Conservation (phyloP, 2,888 invertebrate species). For the Hartigia nigra region DNA sequence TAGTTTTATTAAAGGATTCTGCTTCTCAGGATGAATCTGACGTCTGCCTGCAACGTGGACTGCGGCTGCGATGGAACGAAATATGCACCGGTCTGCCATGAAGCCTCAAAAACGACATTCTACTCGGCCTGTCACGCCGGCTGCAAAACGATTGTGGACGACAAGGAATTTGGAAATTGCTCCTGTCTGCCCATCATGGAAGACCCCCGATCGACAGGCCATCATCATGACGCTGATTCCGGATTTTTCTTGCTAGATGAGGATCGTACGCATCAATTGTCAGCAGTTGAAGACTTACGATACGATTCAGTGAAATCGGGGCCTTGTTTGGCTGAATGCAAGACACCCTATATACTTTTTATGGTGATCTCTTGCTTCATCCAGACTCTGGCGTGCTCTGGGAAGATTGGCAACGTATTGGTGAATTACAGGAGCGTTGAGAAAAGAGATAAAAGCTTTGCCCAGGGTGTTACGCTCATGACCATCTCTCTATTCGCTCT, state of each 20-base stretch:
- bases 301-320: slow-evolving; percentile 53
- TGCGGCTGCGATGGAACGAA: slow-evolving; percentile 72
- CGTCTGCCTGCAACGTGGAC: slow-evolving; percentile 69
- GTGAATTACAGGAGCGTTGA: slow-evolving; percentile 75
- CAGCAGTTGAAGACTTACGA: neutral
- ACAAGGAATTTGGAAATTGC: slow-evolving; percentile 56
- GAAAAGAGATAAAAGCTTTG: slow-evolving; percentile 73
- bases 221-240: neutral
- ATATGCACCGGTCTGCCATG: slow-evolving; percentile 76
- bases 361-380: slow-evolving; percentile 68
- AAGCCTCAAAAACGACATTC: slow-evolving; percentile 70
- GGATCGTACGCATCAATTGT: neutral
- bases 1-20: neutral
- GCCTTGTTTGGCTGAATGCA: slow-evolving; percentile 59
- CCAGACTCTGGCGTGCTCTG: slow-evolving; percentile 74
- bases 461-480: slow-evolving; percentile 73
- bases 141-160: slow-evolving; percentile 66
- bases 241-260: neutral
- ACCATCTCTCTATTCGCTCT: slow-evolving; percentile 73
- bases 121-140: slow-evolving; percentile 83
- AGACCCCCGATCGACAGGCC: neutral
- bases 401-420: slow-evolving; percentile 74
- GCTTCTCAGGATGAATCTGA: slow-evolving; percentile 67
- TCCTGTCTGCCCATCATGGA: slow-evolving; percentile 41
- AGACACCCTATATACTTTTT: slow-evolving; percentile 65